Evolutionary conservation across 2,888 invertebrate genomes (phyloP), one percentile per base, ranked within the genome.

Genomic region (Bimastos eiseni): DNA sequence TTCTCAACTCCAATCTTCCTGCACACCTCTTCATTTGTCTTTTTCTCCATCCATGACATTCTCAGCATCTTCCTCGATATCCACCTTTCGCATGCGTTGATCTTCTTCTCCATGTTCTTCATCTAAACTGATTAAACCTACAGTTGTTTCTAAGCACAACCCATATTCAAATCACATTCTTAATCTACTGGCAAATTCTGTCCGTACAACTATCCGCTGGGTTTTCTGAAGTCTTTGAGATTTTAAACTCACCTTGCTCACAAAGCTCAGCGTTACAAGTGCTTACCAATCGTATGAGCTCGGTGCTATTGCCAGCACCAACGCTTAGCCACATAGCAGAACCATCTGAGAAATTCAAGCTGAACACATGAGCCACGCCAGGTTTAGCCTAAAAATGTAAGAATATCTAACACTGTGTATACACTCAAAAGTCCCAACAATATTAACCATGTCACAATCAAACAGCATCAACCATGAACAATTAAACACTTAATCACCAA

Each of bases 311-410:
- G 34, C 90, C 89, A 49, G 90, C 41, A 19, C 44, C 49, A 55
- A 90, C 88, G 21, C 88, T 38, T 33, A 90, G 38, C 44, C 44
- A 36, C 83, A 90, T 83, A 41, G 44, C 83, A 30, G 90, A 83
- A 8, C 84, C 37, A 41, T 90, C 90, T 11, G 90, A 90, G 86
- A 90, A 90, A 30, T 83, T 13, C 19, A 90, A 44, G 38, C 84
- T 36, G 34, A 90, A 90, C 86, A 90, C 90, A 38, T 90, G 90
- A 33, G 41, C 33, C 8, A 49, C 84, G 30, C 84, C 90, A 21
- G 41, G 41, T 33, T 84, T 90, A 33, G 38, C 38, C 90, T 90
- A 70, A 30, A 90, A 37, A 90, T 38, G n/a, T n/a, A 15, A 70
- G 70, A 70, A 70, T 70, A 70, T 13, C 30, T n/a, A 70, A 70